These are phyloP conservation scores for Phalera bucephala DNA, from an alignment of 2,888 invertebrate species.

Conservation along the genomic window DNA sequence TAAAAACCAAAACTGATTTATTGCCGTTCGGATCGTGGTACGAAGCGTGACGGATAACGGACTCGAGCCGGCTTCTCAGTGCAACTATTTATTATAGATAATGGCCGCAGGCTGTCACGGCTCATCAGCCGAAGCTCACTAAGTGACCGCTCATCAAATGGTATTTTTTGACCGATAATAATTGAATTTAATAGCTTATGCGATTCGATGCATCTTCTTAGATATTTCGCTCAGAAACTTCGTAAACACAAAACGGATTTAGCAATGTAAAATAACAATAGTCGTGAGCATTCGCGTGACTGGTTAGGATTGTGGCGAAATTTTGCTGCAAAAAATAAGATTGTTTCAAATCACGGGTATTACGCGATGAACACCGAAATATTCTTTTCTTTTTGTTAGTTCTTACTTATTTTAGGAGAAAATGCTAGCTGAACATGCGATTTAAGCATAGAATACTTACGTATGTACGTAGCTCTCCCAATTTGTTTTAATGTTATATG, in stretches of 20 bases:
- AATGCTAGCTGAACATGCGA: constrained; percentile 58
- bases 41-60: constrained; percentile 59
- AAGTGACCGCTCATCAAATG: constrained; percentile 37
- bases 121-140: constrained; percentile 44
- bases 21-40: constrained; percentile 32
- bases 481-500: constrained; percentile 16
- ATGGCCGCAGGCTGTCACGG: constrained; percentile 48
- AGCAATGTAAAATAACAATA: constrained; percentile 28
- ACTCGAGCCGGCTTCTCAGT: constrained; percentile 36
- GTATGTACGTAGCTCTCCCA: constrained; percentile 27
- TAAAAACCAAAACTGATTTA: constrained; percentile 47
- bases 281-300: constrained; percentile 61
- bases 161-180: constrained; percentile 21
- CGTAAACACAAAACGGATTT: constrained; percentile 9
- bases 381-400: constrained; percentile 50
- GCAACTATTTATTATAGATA: constrained; percentile 61
- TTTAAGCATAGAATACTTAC: constrained; percentile 38
- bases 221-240: not conserved
- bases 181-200: constrained; percentile 24
- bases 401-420: constrained; percentile 49
- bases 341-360: constrained; percentile 67
- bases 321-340: constrained; percentile 67
- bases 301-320: constrained; percentile 56
- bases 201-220: not conserved
- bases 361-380: constrained; percentile 57